Evolutionary conservation across 2,797 vertebrate species (phyloP), one percentile per base, ranked within the genome.

Genomic region (Chrysolophus pictus): DNA sequence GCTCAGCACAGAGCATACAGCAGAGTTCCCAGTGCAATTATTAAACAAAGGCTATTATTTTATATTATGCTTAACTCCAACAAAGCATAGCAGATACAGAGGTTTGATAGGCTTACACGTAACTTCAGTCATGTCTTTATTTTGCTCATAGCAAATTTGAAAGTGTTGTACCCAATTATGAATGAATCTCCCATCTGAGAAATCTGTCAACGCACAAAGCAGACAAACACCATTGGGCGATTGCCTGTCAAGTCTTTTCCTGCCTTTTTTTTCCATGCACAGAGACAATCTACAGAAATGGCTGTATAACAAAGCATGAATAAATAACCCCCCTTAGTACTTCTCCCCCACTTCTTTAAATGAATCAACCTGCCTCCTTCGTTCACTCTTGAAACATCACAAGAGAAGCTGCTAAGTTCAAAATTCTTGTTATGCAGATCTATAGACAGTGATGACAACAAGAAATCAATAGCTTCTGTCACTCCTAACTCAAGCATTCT

Each of bases 1-100:
- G 28, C 17, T 11, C 14, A 6, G 19, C 22, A 65, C 19, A 62
- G 24, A 46, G 13, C 0, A 1, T 2, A 67, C 8, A 41, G 23
- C 17, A 39, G 2, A 17, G 23, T 33, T 84, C 10, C 19, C 29
- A 72, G 28, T 2, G 3, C 26, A 74, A 4, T 12, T 29, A 63
- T 63, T 41, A 63, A 63, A 62, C 22, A 53, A 59, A 79, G 2
- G 21, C 2, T n/a, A 11, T 28, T 71, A 51, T 74, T 67, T 78
- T 31, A 17, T 47, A 17, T 4, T 29, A 17, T 0, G 1, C 56
- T 78, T 81, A 13, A 80, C 42, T 41, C 11, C 35, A 77, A 51
- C 58, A 60, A 73, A 1, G 0, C 2, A 3, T 5, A 59, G 37
- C 18, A 70, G 35, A 29, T 31, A 58, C 0, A 29, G 39, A 78